These are phyloP conservation scores for Empis stercorea DNA, from an alignment of 2,888 invertebrate species.

Conservation along the genomic window DNA sequence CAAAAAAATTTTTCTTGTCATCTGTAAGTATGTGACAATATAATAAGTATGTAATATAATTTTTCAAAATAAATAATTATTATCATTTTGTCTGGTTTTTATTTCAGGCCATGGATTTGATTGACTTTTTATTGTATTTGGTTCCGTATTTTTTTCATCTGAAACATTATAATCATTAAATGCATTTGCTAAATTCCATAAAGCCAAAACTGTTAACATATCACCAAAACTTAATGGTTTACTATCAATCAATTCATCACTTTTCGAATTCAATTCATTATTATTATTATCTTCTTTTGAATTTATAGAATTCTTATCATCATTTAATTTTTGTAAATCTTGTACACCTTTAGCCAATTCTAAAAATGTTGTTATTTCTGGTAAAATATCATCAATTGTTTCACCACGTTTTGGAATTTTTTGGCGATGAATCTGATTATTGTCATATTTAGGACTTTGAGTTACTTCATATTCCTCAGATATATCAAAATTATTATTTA, in stretches of 20 bases:
- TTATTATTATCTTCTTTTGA: background rate
- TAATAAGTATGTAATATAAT: no score
- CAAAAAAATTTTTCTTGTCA: no score
- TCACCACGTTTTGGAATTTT: background rate
- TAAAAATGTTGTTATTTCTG: background rate
- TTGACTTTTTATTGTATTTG: background rate
- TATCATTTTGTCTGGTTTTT: no score
- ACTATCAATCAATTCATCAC: background rate
- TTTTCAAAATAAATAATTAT: no score
- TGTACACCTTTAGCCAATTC: background rate
- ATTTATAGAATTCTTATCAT: background rate
- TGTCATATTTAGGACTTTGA: background rate
- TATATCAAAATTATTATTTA: background rate
- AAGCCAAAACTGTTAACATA: conserved; percentile 1
- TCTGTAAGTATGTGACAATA: no score
- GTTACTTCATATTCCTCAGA: background rate
- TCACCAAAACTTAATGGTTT: conserved; percentile 2
- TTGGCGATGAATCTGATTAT: background rate
- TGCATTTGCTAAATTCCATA: conserved; percentile 6
- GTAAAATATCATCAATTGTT: background rate
- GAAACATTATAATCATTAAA: conserved; percentile 3
- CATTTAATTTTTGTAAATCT: background rate
- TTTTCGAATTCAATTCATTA: background rate
- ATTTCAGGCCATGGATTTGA: no score
- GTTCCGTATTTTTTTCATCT: background rate